These are phyloP conservation scores for Craniophora ligustri DNA, from an alignment of 2,888 invertebrate genomes.

Conservation along the genomic window DNA sequence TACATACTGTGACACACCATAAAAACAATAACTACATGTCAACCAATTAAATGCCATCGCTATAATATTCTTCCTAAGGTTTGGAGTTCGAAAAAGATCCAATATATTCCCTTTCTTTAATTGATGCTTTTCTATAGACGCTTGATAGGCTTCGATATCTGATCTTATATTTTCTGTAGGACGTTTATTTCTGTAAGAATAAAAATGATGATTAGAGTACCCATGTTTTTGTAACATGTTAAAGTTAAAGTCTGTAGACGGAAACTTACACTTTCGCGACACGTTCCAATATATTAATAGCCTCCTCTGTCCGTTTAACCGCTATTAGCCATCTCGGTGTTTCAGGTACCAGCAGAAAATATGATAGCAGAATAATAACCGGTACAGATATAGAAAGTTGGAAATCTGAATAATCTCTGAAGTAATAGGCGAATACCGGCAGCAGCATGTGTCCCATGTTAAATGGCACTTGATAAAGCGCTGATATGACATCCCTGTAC, in stretches of 20 bases:
- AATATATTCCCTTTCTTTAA: conserved; percentile 86
- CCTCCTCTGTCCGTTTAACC: conserved; percentile 90
- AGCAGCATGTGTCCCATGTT: conserved; percentile 91
- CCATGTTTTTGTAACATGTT: background rate
- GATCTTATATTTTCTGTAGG: conserved; percentile 80
- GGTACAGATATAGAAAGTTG: conserved; percentile 91
- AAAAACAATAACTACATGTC: conserved; percentile 92
- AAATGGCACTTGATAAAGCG: conserved; percentile 91
- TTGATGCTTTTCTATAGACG: conserved; percentile 67
- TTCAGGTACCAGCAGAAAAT: conserved; percentile 92
- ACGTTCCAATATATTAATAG: conserved; percentile 89
- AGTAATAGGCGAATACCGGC: conserved; percentile 89
- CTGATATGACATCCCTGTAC: conserved; percentile 88
- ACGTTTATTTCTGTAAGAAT: conserved; percentile 80
- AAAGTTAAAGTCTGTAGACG: no score
- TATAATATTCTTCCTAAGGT: conserved; percentile 91
- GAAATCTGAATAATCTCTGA: conserved; percentile 90
- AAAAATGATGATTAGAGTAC: background rate
- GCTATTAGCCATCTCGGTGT: conserved; percentile 94
- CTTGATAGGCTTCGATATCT: conserved; percentile 75
- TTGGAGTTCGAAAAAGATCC: conserved; percentile 92
- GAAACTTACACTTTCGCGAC: conserved; percentile 88
- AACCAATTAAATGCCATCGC: conserved; percentile 94
- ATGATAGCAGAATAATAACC: conserved; percentile 88
- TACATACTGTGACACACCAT: conserved; percentile 95